phyloP scores from a whole-genome alignment of 2,797 vertebrate genomes.

The Philypnodon macrostomus region DNA sequence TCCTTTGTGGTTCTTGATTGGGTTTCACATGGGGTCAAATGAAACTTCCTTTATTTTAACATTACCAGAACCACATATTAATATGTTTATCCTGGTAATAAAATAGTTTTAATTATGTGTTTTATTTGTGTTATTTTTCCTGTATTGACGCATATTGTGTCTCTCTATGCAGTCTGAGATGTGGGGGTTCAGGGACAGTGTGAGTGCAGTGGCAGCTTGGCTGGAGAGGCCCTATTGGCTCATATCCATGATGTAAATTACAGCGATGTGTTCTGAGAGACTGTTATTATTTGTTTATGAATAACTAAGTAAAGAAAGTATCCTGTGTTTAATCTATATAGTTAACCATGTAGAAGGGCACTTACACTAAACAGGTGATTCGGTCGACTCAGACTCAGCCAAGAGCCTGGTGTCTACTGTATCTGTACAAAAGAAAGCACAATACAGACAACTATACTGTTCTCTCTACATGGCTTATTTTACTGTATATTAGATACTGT shows the following conservation, averaged over 20 bases:
- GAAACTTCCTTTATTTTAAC: slow-evolving; percentile 37
- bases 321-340: not conserved
- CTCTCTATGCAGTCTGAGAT: slow-evolving; percentile 25
- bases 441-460: no score
- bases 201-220: slow-evolving; percentile 11
- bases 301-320: no score
- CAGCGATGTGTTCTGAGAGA: slow-evolving; percentile 4
- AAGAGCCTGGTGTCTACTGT: no score
- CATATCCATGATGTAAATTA: slow-evolving; percentile 20
- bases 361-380: no score
- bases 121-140: slow-evolving; percentile 8
- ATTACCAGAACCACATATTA: slow-evolving; percentile 23
- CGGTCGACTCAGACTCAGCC: no score
- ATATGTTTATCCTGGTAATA: slow-evolving; percentile 36
- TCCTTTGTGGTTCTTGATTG: slow-evolving; percentile 38
- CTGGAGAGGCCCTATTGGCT: slow-evolving; percentile 17
- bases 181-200: slow-evolving; percentile 21
- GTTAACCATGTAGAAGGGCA: no score
- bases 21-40: slow-evolving; percentile 20
- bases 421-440: no score
- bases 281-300: not conserved
- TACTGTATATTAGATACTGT: no score
- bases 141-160: slow-evolving; percentile 23
- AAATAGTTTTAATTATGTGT: slow-evolving; percentile 40
- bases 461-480: no score